Evolutionary conservation across 1,140 invertebrate species (phyloP), one percentile per base, ranked within the genome.

Genomic region (Chlorops oryzae): DNA sequence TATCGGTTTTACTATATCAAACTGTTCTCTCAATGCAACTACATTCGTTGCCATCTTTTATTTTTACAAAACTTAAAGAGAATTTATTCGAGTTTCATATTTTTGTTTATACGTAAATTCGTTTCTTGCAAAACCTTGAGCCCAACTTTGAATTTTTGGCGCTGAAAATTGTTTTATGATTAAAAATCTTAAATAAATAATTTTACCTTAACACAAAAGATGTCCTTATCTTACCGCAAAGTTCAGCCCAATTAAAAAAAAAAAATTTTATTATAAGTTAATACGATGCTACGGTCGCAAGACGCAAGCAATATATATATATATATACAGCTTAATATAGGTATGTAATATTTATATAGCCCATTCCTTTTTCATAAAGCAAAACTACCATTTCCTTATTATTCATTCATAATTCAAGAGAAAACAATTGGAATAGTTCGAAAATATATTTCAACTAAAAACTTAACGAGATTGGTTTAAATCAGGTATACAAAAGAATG

Each of bases 41-140:
- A n/a, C n/a, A n/a, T n/a, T n/a, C n/a, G n/a, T n/a, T n/a, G n/a
- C n/a, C n/a, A n/a, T n/a, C n/a, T n/a, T n/a, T n/a, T n/a, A n/a
- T n/a, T n/a, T n/a, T n/a, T n/a, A 35, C n/a, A 35, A 4, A 15
- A 13, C 34, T 35, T 35, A 35, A 35, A 35, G n/a, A 15, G n/a
- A 35, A 35, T 3, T 35, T 4, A 3, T 15, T 35, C 13, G 9
- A 15, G 34, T 35, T 35, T 35, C 34, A 17, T 35, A 15, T 35
- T 35, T 35, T 35, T 35, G n/a, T 4, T 32, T 3, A 35, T 4
- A 15, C 18, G n/a, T 50, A 47, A 50, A 50, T 50, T 50, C 47
- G 47, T 50, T 50, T 50, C 47, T 42, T 50, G 20, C 39, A 50
- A 50, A 50, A 50, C 47, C 47, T 50, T 37, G 38, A 41, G 47